Base-by-base conservation (phyloP, 2,888 invertebrate genomes). In the Heterodera filipjevi region DNA sequence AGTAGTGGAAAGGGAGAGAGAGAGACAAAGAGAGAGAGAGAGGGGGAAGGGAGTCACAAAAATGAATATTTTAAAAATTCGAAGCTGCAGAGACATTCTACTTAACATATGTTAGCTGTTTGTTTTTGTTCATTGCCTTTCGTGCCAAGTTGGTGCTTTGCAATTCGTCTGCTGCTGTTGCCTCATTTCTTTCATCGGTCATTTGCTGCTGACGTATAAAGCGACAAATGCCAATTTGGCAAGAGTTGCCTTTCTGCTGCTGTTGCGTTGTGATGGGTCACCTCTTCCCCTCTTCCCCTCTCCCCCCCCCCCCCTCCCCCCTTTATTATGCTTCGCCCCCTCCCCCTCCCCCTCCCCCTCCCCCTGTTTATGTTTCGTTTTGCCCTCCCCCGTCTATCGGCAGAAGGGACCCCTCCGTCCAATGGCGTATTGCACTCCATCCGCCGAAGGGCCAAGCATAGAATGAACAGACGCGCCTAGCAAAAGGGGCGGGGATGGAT, bases 361-460 rank as follows among this genome's bases (percentile, higher is more conserved):
- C 49, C 14, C 8, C 49, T 49, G 19, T 19, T 49, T 19, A 49
- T 49, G 16, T 14, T 3, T 3, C 22, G 1, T 27, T 30, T 10
- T 30, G 33, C 66, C n/a, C 30, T 33, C 59, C 10, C n/a, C 5
- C 0, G 3, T 10, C 19, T 16, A 14, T 2, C 33, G 14, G 32
- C 66, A 66, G 66, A 66, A 66, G 66, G 53, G 53, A 27, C 68
- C 12, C 3, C 27, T 12, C 68, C 33, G 12, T 16, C 68, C 68
- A 35, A 35, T 35, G 68, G 68, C 68, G 32, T 35, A 33, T 68
- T 68, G 68, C 68, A 68, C 68, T 68, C 68, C 68, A 33, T 35
- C 33, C 68, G 16, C 33, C 68, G 27, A 68, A 32, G 10, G 35
- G 30, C 27, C 59, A 19, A 27, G 68, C 19, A 33, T 0, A 30